Conservation (phyloP, 2,888 invertebrate species). For the Ectobius pallidus region DNA sequence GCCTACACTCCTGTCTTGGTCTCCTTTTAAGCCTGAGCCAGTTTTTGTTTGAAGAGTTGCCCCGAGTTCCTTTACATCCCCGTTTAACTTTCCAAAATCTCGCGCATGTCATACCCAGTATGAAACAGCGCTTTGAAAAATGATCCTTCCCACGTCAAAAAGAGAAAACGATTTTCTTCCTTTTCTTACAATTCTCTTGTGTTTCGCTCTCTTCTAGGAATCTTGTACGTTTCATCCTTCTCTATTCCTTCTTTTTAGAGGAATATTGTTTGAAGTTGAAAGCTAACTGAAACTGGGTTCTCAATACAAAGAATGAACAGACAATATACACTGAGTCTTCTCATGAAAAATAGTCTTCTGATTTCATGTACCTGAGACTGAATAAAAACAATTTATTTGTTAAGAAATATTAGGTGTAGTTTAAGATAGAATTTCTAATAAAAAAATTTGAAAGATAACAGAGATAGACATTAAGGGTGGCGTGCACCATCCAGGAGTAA, state of each 20-base stretch:
- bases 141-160: conserved; percentile 31
- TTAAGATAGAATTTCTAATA: no score
- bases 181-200: conserved; percentile 1
- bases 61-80: conserved; percentile 13
- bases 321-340: background rate
- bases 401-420: no score
- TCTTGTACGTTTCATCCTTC: background rate
- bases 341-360: background rate
- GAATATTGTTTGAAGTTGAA: background rate
- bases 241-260: background rate
- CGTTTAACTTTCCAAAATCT: conserved; percentile 18
- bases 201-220: background rate
- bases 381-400: no score
- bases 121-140: conserved; percentile 30
- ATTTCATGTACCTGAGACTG: no score
- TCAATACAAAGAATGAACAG: conserved; percentile 6
- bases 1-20: conserved; percentile 21
- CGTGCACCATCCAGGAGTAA: no score
- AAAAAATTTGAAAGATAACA: no score
- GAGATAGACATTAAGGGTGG: no score
- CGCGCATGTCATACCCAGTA: background rate
- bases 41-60: conserved; percentile 19
- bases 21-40: conserved; percentile 14
- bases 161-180: conserved; percentile 25
- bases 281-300: background rate